phyloP scores from a whole-genome alignment of 2,113 vertebrate species.

The Machaerirhynchus nigripectus region DNA sequence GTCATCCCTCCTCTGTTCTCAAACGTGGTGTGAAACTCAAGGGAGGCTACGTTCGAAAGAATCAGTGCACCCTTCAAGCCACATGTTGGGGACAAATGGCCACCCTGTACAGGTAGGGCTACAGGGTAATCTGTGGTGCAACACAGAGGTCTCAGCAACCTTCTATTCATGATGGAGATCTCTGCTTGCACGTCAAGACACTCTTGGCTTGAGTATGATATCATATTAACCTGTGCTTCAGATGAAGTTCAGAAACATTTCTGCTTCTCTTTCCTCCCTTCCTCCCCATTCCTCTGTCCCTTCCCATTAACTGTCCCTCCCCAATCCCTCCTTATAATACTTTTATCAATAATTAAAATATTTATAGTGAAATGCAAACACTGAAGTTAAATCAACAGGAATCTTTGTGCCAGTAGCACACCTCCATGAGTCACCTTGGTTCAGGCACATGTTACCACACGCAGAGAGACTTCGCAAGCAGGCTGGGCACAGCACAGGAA shows the following conservation, averaged over 20 bases:
- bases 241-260: not conserved
- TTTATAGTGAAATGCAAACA: not conserved
- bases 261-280: not conserved
- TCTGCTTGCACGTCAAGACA: not conserved
- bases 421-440: not conserved
- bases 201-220: not conserved
- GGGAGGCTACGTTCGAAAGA: not conserved
- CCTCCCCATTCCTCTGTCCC: not conserved
- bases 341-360: slow-evolving; percentile 1
- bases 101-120: accelerated
- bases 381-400: not conserved
- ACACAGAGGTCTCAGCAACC: not conserved
- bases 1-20: not conserved
- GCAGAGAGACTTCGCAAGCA: not conserved
- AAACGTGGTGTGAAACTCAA: not conserved
- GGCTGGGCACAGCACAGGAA: not conserved
- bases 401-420: not conserved
- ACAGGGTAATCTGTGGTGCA: not conserved
- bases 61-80: not conserved
- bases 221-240: not conserved
- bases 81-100: accelerated
- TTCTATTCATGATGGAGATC: not conserved
- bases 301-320: not conserved
- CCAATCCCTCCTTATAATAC: not conserved
- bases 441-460: not conserved